A percentile compares a stretch with the other conserved stretches of the same genome.
These are phyloP conservation scores for Nansenia antarctica DNA, from an alignment of 2,113 vertebrate genomes.

Conservation along the genomic window DNA sequence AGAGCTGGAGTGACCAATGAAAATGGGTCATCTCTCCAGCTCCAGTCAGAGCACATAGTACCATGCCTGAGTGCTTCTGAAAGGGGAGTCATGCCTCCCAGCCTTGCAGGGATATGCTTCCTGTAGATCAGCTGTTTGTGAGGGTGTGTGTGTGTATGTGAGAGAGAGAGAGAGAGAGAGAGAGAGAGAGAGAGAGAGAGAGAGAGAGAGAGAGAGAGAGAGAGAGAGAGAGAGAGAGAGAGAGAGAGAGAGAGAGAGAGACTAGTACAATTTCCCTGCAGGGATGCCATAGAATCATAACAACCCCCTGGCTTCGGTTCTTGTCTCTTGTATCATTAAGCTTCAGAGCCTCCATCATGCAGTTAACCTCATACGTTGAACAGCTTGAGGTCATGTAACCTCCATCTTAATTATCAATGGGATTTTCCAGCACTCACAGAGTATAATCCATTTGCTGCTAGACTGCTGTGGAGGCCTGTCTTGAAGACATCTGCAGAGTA, in stretches of 20 bases:
- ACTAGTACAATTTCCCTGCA: slow-evolving; percentile 11
- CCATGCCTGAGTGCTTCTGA: slow-evolving; percentile 46
- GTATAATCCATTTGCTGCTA: not conserved
- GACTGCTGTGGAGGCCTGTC: not conserved
- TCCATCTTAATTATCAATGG: not conserved
- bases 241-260: slow-evolving; percentile 4
- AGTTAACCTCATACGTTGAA: slow-evolving; percentile 21
- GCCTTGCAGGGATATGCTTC: slow-evolving; percentile 15
- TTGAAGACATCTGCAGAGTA: not conserved
- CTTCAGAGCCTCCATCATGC: slow-evolving; percentile 19
- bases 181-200: no score
- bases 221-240: no score
- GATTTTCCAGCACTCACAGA: not conserved
- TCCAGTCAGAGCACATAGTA: slow-evolving; percentile 33
- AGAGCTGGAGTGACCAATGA: slow-evolving; percentile 13
- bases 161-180: no score
- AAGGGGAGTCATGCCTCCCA: slow-evolving; percentile 15
- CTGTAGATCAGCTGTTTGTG: slow-evolving; percentile 34
- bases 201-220: no score
- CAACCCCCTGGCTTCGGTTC: slow-evolving; percentile 16
- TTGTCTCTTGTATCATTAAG: slow-evolving; percentile 16
- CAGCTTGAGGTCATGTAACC: not conserved
- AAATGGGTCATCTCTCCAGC: slow-evolving; percentile 60
- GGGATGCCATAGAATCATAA: slow-evolving; percentile 34
- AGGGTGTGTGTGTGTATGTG: slow-evolving; percentile 13